Base-by-base conservation (phyloP, 2,113 vertebrate species). In the Cyprinus carpio region DNA sequence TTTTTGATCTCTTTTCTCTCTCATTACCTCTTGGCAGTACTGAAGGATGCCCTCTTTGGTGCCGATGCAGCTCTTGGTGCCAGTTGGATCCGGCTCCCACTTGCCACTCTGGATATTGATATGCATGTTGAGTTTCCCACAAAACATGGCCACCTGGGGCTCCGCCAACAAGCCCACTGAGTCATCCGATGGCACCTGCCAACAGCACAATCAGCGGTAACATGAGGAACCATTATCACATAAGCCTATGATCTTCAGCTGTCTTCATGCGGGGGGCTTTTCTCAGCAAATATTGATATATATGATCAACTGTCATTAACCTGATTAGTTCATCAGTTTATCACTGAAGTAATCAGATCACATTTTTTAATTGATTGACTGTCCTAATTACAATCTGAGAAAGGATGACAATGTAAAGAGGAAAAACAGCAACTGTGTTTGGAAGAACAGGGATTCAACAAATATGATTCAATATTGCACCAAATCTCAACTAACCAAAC, bases 21-120 rank as follows among this genome's bases (percentile, higher is more conserved):
- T 89, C 91, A 60, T 64, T 87, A 91, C 98, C 92, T 99, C 96
- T 88, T 99, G 98, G 91, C 98, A 99, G 93, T 99, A 99, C 91
- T 97, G 96, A 84, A 99, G 92, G 92, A 99, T 99, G 62, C 96
- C 98, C 90, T 99, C 98, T 92, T 99, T 99, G 12, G 96, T 97
- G 76, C 94, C 91, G 0, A 97, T 96, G 94, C 98, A 99, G 87
- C 94, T 97, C 89, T 97, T 98, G 86, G 94, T 94, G 71, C 97
- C 97, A 0, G 96, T 95, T 2, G 96, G 95, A 82, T 99, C 98
- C 0, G 96, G 91, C 89, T 98, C 98, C 98, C 98, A 99, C 89
- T 98, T 98, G 75, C 97, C 98, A 0, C 93, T 99, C 94, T 99
- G 97, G 72, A 99, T 96, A 0, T 97, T 97, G 95, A 99, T 98